Percentiles rank a stretch among this genome's conserved stretches.
Conservation (phyloP, 1,140 invertebrate genomes). For the Dendroctonus valens region DNA sequence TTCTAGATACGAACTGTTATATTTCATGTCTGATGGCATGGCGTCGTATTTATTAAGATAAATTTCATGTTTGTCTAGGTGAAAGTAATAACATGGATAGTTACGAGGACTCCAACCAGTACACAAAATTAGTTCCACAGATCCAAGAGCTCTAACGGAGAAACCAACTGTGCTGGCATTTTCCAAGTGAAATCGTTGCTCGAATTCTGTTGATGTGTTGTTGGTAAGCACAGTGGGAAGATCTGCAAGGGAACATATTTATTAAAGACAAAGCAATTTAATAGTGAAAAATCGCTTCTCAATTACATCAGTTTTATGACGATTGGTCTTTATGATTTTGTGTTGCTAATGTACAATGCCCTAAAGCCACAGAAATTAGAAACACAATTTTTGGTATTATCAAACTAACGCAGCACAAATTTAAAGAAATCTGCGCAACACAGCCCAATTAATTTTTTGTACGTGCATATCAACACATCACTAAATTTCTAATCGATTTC, state of each 20-base stretch:
- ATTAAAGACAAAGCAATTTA: constrained; percentile 1
- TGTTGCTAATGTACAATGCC: no score
- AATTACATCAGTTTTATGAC: no score
- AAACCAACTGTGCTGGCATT: constrained; percentile 32
- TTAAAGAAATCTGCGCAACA: no score
- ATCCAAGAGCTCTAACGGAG: constrained; percentile 35
- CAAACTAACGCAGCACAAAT: no score
- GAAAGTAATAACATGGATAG: constrained; percentile 40
- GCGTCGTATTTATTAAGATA: constrained; percentile 26
- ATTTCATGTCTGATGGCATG: constrained; percentile 14
- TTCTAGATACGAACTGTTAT: constrained; percentile 18
- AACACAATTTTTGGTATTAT: no score
- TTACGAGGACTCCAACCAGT: constrained; percentile 39
- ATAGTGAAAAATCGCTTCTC: no score
- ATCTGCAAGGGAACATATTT: constrained; percentile 26
- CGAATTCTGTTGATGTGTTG: constrained; percentile 32
- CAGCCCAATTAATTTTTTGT: no score
- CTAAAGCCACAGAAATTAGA: no score
- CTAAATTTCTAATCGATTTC: no score
- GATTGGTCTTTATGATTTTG: no score
- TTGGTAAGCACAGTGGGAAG: constrained; percentile 32
- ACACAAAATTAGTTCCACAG: constrained; percentile 38
- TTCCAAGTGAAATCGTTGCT: constrained; percentile 35
- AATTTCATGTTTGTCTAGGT: constrained; percentile 33
- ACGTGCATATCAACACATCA: no score